Evolutionary conservation across 2,113 vertebrate species (phyloP).

Genomic region (Rhinopomastus cyanomelas): DNA sequence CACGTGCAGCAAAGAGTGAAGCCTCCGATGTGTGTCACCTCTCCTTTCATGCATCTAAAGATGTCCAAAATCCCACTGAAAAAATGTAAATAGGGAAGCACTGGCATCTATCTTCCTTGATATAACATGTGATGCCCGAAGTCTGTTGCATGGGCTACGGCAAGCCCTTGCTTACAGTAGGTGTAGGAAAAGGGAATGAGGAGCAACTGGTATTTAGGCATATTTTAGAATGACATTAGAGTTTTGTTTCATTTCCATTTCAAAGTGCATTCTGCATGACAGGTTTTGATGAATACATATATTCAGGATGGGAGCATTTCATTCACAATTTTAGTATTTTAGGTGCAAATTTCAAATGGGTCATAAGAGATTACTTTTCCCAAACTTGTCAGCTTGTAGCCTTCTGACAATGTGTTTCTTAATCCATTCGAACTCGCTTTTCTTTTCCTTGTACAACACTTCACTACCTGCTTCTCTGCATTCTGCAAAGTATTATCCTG

Average conservation of each 20-base stretch:
- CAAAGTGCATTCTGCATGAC: neutral
- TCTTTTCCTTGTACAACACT: neutral
- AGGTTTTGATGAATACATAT: neutral
- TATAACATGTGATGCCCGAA: neutral
- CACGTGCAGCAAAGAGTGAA: neutral
- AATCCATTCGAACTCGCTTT: neutral
- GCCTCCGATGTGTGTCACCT: neutral
- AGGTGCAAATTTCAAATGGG: neutral
- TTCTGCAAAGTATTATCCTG: neutral
- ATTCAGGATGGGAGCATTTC: slow-evolving; percentile 1
- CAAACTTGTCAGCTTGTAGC: neutral
- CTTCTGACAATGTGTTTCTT: neutral
- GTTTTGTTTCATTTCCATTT: slow-evolving; percentile 8
- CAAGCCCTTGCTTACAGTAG: neutral
- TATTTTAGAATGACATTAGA: neutral
- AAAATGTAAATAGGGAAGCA: neutral
- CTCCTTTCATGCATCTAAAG: neutral
- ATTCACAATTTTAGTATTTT: neutral
- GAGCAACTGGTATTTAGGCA: neutral
- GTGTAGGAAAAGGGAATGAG: neutral
- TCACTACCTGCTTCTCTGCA: neutral
- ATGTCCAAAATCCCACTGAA: neutral
- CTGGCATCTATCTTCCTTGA: neutral
- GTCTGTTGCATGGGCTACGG: neutral
- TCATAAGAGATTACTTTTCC: neutral